A percentile compares a stretch with the other conserved stretches of the same genome.
These are phyloP conservation scores for Scatophagus argus DNA, from an alignment of 2,113 vertebrate genomes.

Conservation along the genomic window DNA sequence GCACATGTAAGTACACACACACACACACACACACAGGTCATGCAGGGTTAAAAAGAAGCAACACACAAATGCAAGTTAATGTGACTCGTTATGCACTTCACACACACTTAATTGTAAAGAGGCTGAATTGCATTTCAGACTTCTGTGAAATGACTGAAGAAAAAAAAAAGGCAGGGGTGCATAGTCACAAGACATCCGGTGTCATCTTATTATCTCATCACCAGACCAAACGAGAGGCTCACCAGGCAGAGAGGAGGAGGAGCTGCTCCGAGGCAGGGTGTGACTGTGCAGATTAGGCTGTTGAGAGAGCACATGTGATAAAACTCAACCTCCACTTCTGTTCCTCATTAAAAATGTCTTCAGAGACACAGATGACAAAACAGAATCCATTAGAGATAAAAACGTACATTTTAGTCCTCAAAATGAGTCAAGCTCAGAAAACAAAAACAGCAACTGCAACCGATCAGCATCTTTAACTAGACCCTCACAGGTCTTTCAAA, in stretches of 20 bases:
- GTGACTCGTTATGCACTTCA: constrained; percentile 10
- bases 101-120: not conserved
- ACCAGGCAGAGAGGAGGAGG: constrained; percentile 89
- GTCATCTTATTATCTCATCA: too few relatives aligned
- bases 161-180: not conserved
- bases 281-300: constrained; percentile 88
- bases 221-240: constrained; percentile 37
- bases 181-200: not conserved
- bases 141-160: not conserved
- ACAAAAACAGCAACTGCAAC: not conserved
- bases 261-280: constrained; percentile 82
- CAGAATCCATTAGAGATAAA: not conserved
- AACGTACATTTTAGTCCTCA: not conserved
- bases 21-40: constrained; percentile 30
- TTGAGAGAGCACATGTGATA: constrained; percentile 20
- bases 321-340: constrained; percentile 11
- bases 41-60: constrained; percentile 20
- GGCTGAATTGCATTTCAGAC: not conserved
- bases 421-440: not conserved
- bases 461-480: not conserved
- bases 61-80: constrained; percentile 29
- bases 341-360: not conserved
- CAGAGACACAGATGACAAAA: not conserved
- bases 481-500: not conserved
- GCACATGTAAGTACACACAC: not conserved